These are phyloP conservation scores for Chrysomela aeneicollis DNA, from an alignment of 2,888 invertebrate genomes.

Conservation along the genomic window DNA sequence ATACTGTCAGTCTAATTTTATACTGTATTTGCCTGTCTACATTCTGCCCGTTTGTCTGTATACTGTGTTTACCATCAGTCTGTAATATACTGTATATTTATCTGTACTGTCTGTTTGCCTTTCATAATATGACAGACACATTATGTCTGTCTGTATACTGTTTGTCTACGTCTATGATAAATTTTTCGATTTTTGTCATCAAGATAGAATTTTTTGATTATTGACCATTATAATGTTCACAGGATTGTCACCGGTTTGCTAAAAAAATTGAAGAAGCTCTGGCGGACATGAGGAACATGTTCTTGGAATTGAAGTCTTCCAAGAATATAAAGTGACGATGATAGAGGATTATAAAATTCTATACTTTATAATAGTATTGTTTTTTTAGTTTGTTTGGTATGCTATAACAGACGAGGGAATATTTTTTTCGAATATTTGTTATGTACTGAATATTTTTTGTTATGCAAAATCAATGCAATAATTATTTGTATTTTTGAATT, in stretches of 20 bases:
- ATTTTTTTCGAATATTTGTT: not conserved
- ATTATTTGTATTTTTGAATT: slow-evolving; percentile 25
- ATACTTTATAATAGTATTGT: not conserved
- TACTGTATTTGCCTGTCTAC: no score
- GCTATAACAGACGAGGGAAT: not conserved
- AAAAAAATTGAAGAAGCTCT: slow-evolving; percentile 71
- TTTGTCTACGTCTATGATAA: no score
- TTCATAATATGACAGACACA: no score
- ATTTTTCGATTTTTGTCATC: no score
- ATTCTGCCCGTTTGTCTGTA: no score
- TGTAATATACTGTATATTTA: no score
- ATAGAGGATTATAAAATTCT: not conserved
- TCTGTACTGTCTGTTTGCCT: no score
- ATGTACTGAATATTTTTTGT: slow-evolving; percentile 20
- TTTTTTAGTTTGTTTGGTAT: not conserved
- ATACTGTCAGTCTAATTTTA: no score
- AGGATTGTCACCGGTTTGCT: slow-evolving; percentile 85
- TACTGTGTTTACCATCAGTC: no score
- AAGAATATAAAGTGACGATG: slow-evolving; percentile 53
- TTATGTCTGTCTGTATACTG: no score
- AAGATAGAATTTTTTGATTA: no score
- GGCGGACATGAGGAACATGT: slow-evolving; percentile 69
- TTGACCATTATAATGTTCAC: no score
- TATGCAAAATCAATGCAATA: slow-evolving; percentile 42
- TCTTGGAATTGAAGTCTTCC: slow-evolving; percentile 66